Percentiles rank a stretch among this genome's conserved stretches.
Evolutionary conservation across 2,797 vertebrate species (phyloP).

Genomic region (Rhinophrynus dorsalis): DNA sequence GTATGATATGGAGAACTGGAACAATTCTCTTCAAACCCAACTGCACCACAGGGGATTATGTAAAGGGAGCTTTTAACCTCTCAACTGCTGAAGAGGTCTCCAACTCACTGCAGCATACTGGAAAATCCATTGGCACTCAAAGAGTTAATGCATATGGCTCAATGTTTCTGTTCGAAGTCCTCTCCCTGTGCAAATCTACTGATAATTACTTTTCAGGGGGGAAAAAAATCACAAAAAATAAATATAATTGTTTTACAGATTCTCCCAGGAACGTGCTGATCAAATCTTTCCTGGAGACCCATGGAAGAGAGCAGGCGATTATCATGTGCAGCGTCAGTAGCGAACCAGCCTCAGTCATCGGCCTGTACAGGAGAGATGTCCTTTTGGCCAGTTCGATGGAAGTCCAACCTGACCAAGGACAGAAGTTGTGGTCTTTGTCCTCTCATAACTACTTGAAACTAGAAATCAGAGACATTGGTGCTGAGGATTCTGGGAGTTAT

Average conservation of each 20-base stretch:
- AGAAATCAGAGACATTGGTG: constrained; percentile 41
- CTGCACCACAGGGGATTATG: no score
- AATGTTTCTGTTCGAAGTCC: no score
- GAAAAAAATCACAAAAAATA: no score
- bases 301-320: constrained; percentile 53
- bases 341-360: constrained; percentile 54
- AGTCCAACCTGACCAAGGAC: fast-evolving
- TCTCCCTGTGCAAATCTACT: no score
- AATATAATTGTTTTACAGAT: constrained; percentile 55
- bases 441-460: constrained; percentile 60
- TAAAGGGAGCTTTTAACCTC: no score
- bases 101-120: no score
- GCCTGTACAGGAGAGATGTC: constrained; percentile 45
- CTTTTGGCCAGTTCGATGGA: constrained; percentile 58
- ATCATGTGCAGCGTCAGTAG: constrained; percentile 62
- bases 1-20: no score
- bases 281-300: constrained; percentile 63
- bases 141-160: no score
- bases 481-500: constrained; percentile 55
- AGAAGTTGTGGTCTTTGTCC: background rate
- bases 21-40: no score
- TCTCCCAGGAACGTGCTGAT: constrained; percentile 55
- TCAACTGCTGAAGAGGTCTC: no score
- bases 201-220: no score
- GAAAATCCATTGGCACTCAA: no score